Conservation (phyloP, 1,140 invertebrate species). For the Bombus balteatus region DNA sequence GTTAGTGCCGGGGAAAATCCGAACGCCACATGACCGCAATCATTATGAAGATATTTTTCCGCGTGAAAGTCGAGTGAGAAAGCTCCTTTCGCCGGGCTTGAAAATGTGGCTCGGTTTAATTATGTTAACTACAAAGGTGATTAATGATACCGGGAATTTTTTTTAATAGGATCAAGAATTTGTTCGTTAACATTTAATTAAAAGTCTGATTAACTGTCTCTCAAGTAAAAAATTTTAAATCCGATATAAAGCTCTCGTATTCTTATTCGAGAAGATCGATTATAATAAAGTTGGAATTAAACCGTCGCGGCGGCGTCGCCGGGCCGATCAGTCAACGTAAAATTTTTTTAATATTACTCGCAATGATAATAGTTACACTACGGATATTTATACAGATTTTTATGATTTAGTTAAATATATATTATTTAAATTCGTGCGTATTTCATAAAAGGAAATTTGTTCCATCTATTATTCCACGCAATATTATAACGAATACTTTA, state of each 20-base stretch:
- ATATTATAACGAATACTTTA: too few relatives aligned
- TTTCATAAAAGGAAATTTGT: too few relatives aligned
- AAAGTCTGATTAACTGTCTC: background rate
- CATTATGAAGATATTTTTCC: conserved; percentile 1
- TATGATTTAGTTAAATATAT: too few relatives aligned
- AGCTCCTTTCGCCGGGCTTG: background rate
- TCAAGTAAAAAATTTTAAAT: background rate
- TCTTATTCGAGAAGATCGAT: background rate
- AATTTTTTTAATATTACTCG: too few relatives aligned
- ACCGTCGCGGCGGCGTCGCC: too few relatives aligned
- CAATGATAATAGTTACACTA: too few relatives aligned
- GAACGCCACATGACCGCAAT: conserved; percentile 9
- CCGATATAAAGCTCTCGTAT: background rate
- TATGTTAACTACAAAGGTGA: background rate
- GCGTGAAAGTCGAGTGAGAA: background rate
- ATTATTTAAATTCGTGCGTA: too few relatives aligned
- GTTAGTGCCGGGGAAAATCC: background rate
- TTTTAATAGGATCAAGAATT: background rate
- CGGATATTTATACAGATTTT: too few relatives aligned
- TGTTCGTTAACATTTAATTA: background rate
- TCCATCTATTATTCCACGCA: too few relatives aligned
- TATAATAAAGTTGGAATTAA: background rate
- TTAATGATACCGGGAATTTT: background rate
- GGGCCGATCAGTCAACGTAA: too few relatives aligned
- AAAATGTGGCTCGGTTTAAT: background rate